phyloP scores from a whole-genome alignment of 2,113 vertebrate species.

The Barnardius zonarius region DNA sequence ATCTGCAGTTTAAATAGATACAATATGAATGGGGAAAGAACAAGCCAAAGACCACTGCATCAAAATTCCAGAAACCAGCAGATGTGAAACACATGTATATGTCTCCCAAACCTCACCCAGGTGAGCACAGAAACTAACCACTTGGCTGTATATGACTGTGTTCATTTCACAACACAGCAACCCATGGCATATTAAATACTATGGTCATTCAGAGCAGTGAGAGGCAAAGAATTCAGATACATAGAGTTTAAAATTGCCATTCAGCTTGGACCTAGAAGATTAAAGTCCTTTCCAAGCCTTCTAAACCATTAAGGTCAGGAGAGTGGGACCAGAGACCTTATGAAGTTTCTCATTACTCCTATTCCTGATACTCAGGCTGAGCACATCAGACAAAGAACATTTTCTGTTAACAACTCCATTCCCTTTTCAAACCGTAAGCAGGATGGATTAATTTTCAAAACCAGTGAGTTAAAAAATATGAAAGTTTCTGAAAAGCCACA shows the following conservation, averaged over 20 bases:
- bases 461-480: neutral
- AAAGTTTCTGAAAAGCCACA: neutral
- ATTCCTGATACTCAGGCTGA: neutral
- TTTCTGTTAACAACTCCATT: neutral
- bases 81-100: slow-evolving; percentile 21
- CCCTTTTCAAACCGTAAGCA: neutral
- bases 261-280: neutral
- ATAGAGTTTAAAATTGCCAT: neutral
- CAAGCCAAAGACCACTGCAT: slow-evolving; percentile 13
- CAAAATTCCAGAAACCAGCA: slow-evolving; percentile 42
- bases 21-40: slow-evolving; percentile 10
- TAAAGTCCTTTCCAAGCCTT: neutral
- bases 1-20: slow-evolving; percentile 40
- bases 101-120: neutral
- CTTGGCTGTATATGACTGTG: neutral
- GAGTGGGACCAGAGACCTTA: neutral
- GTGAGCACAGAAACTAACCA: neutral
- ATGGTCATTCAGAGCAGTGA: neutral
- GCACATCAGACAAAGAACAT: neutral
- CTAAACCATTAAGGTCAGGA: neutral
- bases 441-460: neutral
- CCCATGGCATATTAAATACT: neutral
- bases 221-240: neutral
- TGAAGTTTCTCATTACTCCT: neutral
- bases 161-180: neutral